Conservation (phyloP, 2,888 invertebrate genomes). For the Macaria notata region DNA sequence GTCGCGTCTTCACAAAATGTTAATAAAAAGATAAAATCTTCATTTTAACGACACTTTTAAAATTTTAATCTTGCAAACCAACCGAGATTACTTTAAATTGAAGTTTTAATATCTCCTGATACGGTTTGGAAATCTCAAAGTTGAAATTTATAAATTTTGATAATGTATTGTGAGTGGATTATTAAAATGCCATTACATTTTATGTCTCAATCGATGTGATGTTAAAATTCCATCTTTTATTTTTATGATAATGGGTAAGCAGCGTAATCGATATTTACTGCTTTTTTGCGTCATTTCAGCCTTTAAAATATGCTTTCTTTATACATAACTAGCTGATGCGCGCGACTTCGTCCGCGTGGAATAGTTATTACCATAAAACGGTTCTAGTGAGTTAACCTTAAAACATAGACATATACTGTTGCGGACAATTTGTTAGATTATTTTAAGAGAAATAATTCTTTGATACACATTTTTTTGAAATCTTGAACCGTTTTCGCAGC, state of each 20-base stretch:
- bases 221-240: neutral
- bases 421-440: too few relatives aligned
- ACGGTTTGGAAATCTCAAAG: constrained; percentile 8
- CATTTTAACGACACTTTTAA: constrained; percentile 13
- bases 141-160: constrained; percentile 8
- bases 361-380: too few relatives aligned
- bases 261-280: too few relatives aligned
- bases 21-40: constrained; percentile 11
- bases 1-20: neutral
- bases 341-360: too few relatives aligned
- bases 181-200: constrained; percentile 3
- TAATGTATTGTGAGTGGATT: constrained; percentile 1
- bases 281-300: too few relatives aligned
- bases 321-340: too few relatives aligned
- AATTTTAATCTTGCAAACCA: constrained; percentile 1
- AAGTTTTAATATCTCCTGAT: constrained; percentile 14
- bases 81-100: constrained; percentile 10
- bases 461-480: too few relatives aligned
- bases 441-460: too few relatives aligned
- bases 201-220: constrained; percentile 10
- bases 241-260: neutral
- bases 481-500: too few relatives aligned
- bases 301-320: too few relatives aligned
- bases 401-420: too few relatives aligned
- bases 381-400: too few relatives aligned